These are phyloP conservation scores for Xerus rutilus DNA, from an alignment of 2,797 vertebrate genomes.

Conservation along the genomic window DNA sequence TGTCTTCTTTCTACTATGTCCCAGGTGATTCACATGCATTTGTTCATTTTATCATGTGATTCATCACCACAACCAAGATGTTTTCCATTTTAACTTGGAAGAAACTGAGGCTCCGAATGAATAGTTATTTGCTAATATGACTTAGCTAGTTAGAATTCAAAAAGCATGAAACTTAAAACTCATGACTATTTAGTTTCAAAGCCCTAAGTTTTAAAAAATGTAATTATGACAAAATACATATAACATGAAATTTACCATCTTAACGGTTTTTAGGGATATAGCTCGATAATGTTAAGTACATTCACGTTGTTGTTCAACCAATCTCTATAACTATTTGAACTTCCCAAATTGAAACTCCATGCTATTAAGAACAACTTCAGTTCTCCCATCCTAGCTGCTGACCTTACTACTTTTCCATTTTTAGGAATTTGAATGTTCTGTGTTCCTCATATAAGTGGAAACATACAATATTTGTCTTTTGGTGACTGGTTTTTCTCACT, in stretches of 20 bases:
- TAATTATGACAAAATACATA: not conserved
- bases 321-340: not conserved
- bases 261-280: not conserved
- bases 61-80: too few relatives aligned
- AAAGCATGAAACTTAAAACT: not conserved
- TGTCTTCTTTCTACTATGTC: rapidly evolving
- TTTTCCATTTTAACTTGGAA: not conserved
- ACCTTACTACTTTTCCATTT: not conserved
- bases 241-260: not conserved
- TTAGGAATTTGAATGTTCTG: not conserved
- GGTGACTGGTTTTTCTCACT: not conserved
- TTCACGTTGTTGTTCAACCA: too few relatives aligned
- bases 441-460: not conserved
- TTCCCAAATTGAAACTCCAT: not conserved
- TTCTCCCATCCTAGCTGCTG: rapidly evolving
- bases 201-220: not conserved
- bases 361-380: not conserved
- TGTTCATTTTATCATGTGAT: not conserved
- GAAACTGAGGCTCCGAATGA: not conserved
- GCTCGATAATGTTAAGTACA: not conserved
- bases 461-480: not conserved
- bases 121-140: not conserved
- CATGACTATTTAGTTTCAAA: not conserved
- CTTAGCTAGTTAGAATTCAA: not conserved
- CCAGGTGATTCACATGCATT: rapidly evolving